phyloP scores from a whole-genome alignment of 37 sponge, comb jelly and placozoan genomes.

The Spongilla lacustris region DNA sequence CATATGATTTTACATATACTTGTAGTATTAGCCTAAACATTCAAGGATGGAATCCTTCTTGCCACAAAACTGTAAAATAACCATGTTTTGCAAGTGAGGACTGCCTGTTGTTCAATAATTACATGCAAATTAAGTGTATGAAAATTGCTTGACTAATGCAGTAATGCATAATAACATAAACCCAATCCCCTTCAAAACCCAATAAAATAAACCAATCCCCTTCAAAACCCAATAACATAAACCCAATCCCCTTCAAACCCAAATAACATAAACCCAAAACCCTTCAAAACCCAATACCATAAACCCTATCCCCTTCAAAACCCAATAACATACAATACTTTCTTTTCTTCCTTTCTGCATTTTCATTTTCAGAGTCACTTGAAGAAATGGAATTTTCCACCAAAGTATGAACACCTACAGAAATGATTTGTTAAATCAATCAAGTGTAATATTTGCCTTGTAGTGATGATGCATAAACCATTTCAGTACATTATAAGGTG shows the following conservation, averaged over 20 bases:
- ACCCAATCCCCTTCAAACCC: not conserved
- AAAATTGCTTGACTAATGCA: not conserved
- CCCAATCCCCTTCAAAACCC: not conserved
- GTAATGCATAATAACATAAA: not conserved
- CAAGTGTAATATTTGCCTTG: not conserved
- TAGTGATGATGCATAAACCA: not conserved
- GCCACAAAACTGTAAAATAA: not conserved
- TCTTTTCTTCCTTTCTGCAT: not conserved
- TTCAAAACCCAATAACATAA: not conserved
- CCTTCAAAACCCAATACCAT: not conserved
- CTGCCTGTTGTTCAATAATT: not conserved
- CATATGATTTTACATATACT: not conserved
- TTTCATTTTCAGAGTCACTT: conserved; percentile 1
- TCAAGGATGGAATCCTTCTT: not conserved
- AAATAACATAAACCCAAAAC: not conserved
- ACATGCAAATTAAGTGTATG: not conserved
- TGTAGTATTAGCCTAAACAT: not conserved
- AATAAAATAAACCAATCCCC: too few species aligned
- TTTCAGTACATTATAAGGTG: not conserved
- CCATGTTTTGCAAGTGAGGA: not conserved
- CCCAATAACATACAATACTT: not conserved
- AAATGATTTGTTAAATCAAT: not conserved
- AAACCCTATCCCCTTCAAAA: not conserved
- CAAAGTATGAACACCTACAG: not conserved
- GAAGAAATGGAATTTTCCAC: not conserved